Evolutionary conservation across 1,140 invertebrate genomes (phyloP), one percentile per base, ranked within the genome.

Genomic region (Nilaparvata lugens): DNA sequence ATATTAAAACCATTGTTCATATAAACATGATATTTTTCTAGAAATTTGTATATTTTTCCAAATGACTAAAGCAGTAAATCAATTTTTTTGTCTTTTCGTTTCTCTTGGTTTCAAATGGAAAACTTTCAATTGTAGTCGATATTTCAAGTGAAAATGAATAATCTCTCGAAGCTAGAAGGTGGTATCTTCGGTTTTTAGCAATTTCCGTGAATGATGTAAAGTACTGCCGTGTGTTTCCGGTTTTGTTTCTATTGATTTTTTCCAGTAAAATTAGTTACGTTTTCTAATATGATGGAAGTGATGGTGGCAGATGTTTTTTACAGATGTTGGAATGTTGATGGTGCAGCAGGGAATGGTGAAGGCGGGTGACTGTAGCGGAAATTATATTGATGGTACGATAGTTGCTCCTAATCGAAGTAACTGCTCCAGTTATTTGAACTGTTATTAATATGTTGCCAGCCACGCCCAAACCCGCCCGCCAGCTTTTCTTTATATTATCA

Each of bases 261-360:
- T 51, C 28, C 2, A 58, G n/a, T 58, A 35, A 6, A 11, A 45
- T 54, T 24, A 54, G 25, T 54, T 25, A 11, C 5, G 1, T 13
- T 58, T 51, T 3, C 5, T 48, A 19, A 6, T 48, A 19, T 48
- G 5, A 19, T 48, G 45, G 45, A 48, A 48, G 45, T 48, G 45
- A 48, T 48, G 45, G 45, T 48, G 45, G 45, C 45, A 48, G 45
- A 48, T 48, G 45, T 48, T 48, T 82, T 85, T 91, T 90, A 70
- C 89, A 91, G 89, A 91, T 91, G 89, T 91, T 75, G 88, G 89
- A 81, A 91, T 91, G 88, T 89, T 91, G 83, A 89, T 91, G 88
- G 89, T 91, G 88, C 88, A 91, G 85, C 84, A 85, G 73, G 88
- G 88, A 80, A 91, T 91, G 88, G 87, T 91, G 82, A 90, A 89